These are phyloP conservation scores for Scelioninae gen. 1 DNA, from an alignment of 2,888 invertebrate genomes.

Conservation along the genomic window DNA sequence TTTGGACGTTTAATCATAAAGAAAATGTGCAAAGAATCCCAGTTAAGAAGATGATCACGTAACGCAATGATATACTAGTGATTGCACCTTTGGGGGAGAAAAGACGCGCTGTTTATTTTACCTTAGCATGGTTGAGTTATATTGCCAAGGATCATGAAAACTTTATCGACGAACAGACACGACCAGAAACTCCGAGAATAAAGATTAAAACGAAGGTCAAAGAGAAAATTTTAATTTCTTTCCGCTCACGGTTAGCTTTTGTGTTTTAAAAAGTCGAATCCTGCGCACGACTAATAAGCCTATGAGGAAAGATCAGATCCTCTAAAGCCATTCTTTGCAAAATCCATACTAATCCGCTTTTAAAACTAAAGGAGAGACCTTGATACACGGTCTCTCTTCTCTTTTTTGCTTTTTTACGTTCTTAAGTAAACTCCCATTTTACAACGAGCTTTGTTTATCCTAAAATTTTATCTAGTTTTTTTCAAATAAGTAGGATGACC, in stretches of 20 bases:
- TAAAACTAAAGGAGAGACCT: constrained; percentile 54
- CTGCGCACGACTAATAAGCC: constrained; percentile 61
- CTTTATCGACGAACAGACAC: constrained; percentile 61
- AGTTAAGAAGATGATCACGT: constrained; percentile 55
- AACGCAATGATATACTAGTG: constrained; percentile 62
- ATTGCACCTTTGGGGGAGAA: constrained; percentile 66
- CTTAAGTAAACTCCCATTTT: constrained; percentile 54
- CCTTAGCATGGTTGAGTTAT: constrained; percentile 53
- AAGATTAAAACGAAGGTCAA: constrained; percentile 61
- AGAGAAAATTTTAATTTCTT: constrained; percentile 65
- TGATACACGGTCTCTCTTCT: constrained; percentile 39
- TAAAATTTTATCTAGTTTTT: background rate
- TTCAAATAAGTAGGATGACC: constrained; percentile 9
- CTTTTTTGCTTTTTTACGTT: constrained; percentile 16
- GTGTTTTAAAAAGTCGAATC: constrained; percentile 48
- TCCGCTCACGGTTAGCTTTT: constrained; percentile 43
- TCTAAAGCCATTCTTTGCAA: constrained; percentile 41
- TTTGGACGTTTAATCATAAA: constrained; percentile 47
- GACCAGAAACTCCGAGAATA: constrained; percentile 43
- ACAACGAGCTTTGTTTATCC: constrained; percentile 50
- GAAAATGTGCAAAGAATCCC: constrained; percentile 45
- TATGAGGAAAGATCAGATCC: constrained; percentile 59
- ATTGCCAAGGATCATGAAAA: constrained; percentile 66
- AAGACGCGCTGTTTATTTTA: constrained; percentile 60
- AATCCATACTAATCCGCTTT: constrained; percentile 67